A percentile compares a stretch with the other conserved stretches of the same genome.
These are phyloP conservation scores for Ecliptopera silaceata DNA, from an alignment of 2,888 invertebrate genomes.

Conservation along the genomic window DNA sequence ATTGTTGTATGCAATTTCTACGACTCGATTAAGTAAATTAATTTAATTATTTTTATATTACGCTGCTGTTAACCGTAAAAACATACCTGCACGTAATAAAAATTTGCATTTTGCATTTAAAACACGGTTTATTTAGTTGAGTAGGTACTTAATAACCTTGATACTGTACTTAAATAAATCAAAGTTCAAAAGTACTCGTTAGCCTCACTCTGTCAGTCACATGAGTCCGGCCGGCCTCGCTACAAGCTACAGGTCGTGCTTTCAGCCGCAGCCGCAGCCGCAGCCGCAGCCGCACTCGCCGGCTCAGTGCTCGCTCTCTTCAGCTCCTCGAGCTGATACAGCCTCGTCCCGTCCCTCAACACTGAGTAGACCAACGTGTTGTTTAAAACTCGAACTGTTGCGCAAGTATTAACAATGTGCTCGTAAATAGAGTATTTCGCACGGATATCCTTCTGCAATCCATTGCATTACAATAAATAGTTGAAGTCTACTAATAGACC, in stretches of 20 bases:
- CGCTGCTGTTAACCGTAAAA: not conserved
- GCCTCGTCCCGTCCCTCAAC: no score
- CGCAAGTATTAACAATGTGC: not conserved
- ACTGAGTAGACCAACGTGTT: no score
- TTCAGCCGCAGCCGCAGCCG: no score
- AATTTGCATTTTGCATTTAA: constrained; percentile 8
- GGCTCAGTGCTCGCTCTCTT: constrained; percentile 1
- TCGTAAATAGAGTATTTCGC: not conserved
- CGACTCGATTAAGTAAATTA: no score
- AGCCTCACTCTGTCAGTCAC: constrained; percentile 1
- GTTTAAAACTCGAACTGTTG: no score
- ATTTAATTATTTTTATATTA: not conserved
- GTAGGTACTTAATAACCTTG: constrained; percentile 8
- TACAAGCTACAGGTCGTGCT: not conserved
- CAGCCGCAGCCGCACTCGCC: not conserved
- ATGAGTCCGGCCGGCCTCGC: not conserved
- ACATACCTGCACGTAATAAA: not conserved
- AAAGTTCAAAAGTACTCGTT: constrained; percentile 6
- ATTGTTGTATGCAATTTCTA: no score
- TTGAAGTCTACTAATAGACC: no score
- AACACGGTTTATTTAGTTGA: constrained; percentile 10
- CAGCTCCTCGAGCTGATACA: not conserved
- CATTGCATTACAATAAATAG: not conserved
- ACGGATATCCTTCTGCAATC: not conserved
- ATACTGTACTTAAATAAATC: not conserved